Base-by-base conservation (phyloP, 64 coral and sea anemone species). In the Anthopleura sola region DNA sequence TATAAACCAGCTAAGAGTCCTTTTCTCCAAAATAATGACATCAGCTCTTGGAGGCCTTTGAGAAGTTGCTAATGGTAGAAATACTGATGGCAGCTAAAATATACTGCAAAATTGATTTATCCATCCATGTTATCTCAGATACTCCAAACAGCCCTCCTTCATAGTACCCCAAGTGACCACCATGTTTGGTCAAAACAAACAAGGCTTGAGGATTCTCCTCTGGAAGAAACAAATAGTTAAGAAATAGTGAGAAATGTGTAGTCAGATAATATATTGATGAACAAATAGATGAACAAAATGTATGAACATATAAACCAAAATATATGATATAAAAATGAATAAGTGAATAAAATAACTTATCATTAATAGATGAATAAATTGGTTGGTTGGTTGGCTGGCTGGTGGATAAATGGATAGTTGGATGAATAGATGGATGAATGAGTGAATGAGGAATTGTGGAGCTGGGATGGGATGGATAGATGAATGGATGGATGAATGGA, bases 161-260 rank as follows among this genome's bases (percentile, higher is more conserved):
- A 48, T 94, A 85, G 37, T 90, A 95, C 28, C 97, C 97, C 68
- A 99, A 75, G 83, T 99, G 97, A 26, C 97, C 97, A 16, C 97
- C 97, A 60, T 94, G 93, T 23, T 86, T 79, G 15, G 97, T 92
- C 5, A 99, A 87, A 1, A 99, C 92, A 83, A 99, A 99, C 75
- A 99, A 53, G 15, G 97, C 92, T 74, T 94, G 83, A 2, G 90
- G 86, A 33, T 99, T 95, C 57, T 86, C 85, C 37, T 85, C 97
- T 94, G 16, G 23, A 62, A 9, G 5, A 90, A 54, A 83, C 40
- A 74, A 44, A 6, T 55, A 29, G 15, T 56, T 28, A 8, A 44
- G 9, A 44, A 44, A 44, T 44, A 44, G 40, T 44, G 40, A 44
- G 40, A 44, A 6, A 6, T 44, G 40, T 44, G 40, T 8, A 44